phyloP scores from a whole-genome alignment of 1,140 invertebrate species.

The Cydia pomonella region DNA sequence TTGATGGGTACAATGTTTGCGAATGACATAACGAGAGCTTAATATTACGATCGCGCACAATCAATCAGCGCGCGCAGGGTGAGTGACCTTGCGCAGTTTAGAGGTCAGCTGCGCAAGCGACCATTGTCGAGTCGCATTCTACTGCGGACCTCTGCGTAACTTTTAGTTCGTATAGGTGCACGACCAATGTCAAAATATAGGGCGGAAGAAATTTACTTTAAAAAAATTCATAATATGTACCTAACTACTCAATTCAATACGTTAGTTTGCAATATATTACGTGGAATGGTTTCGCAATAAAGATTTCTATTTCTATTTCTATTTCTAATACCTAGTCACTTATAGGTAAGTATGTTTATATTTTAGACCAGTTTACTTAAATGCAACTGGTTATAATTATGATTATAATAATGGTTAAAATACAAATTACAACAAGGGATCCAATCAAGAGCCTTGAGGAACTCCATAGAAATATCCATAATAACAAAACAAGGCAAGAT shows the following conservation, averaged over 20 bases:
- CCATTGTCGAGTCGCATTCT: constrained; percentile 12
- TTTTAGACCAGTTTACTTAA: too few species aligned
- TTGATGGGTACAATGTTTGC: background rate
- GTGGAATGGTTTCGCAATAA: too few species aligned
- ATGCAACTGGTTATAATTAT: too few species aligned
- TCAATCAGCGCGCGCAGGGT: constrained; percentile 28
- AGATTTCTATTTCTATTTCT: too few species aligned
- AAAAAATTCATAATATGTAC: too few species aligned
- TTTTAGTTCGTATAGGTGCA: background rate
- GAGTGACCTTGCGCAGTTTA: constrained; percentile 19
- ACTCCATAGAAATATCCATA: background rate
- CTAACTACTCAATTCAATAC: too few species aligned
- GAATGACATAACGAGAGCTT: constrained; percentile 31
- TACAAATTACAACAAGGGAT: background rate
- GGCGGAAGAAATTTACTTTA: background rate
- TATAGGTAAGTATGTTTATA: too few species aligned
- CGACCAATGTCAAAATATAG: background rate
- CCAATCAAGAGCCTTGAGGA: background rate
- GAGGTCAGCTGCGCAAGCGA: constrained; percentile 15
- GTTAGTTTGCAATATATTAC: too few species aligned
- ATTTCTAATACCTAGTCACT: too few species aligned
- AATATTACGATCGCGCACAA: background rate
- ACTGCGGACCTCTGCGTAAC: background rate
- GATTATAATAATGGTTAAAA: too few species aligned
- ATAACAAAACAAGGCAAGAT: background rate